Base-by-base conservation (phyloP, 2,888 invertebrate genomes). In the Nycteola revayana region DNA sequence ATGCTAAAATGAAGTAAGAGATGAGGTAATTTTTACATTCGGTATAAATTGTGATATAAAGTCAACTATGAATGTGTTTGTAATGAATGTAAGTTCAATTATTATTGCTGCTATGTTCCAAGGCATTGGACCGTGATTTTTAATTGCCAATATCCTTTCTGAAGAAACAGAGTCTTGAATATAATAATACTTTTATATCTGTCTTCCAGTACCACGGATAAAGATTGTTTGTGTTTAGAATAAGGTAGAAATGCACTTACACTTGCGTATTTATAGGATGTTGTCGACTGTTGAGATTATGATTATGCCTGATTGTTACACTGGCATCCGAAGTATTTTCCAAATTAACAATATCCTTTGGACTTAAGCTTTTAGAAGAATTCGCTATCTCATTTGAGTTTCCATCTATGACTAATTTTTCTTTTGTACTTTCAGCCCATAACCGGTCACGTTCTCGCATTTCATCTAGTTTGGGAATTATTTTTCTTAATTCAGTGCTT, bases 391-490 rank as follows among this genome's bases (percentile, higher is more conserved):
- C 79, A 64, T 87, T 88, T 22, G 67, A 84, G 59, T 88, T 88
- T 21, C 69, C 71, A 63, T 87, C 87, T 31, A 64, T 86, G 18
- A 60, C 36, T 27, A 49, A 30, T 9, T 51, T 49, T 26, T 75
- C 66, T 45, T 59, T 70, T 52, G 68, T 71, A 43, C 63, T 71
- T 45, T 71, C 70, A 9, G 68, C 62, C 83, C 86, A 87, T 45
- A 85, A 28, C 44, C 73, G 72, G 50, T 86, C 87, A 27, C 75
- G 70, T 51, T 87, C 84, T 18, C 82, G 75, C 81, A 87, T 85
- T 75, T 87, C 85, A 59, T 88, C 86, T 53, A 88, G 60, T 64
- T 86, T 87, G 22, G 87, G 87, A 53, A 88, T 88, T 33, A 88
- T 86, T 72, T 86, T 88, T 36, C 86, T 72, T 43, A 88, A 51